Base-by-base conservation (phyloP, 2,113 vertebrate genomes). In the Syngnathus scovelli region DNA sequence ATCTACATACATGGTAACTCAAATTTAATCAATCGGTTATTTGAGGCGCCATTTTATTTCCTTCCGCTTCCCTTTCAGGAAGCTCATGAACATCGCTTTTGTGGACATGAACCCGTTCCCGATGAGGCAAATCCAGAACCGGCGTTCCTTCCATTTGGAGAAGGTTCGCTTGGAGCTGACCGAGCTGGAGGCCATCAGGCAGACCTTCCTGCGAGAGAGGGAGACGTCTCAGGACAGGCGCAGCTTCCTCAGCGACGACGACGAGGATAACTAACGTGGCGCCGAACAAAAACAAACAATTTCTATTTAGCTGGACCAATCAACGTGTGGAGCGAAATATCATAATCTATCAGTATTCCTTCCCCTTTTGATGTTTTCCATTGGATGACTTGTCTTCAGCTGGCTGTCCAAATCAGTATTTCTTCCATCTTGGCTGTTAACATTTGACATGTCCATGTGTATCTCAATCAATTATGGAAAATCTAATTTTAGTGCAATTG, bases 21-120 rank as follows among this genome's bases (percentile, higher is more conserved):
- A 46, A 46, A 46, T 15, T 46, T 5, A 43, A 43, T 43, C 2
- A 7, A 12, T 43, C 41, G 9, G 6, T 43, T 3, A 48, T 6
- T 16, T 18, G 15, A 48, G 44, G 5, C 16, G 5, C 5, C 5
- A 16, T 15, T 48, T 48, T 37, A 10, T 44, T 55, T 0, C 1
- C 8, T 36, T 44, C 7, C 23, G 27, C 43, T 23, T 48, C 36
- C 27, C 10, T 66, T 58, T 3, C 86, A 99, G 96, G 89, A 98
- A 95, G 65, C 89, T 99, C 70, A 95, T 92, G 88, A 89, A 81
- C 62, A 93, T 99, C 51, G 94, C 96, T 18, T 99, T 99, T 68
- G 93, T 91, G 75, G 96, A 95, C 84, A 95, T 99, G 92, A 99
- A 99, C 79, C 97, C 97, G 0, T 99, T 99, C 72, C 97, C 96